Base-by-base conservation (phyloP, 2,888 invertebrate species). In the Papilio demoleus region DNA sequence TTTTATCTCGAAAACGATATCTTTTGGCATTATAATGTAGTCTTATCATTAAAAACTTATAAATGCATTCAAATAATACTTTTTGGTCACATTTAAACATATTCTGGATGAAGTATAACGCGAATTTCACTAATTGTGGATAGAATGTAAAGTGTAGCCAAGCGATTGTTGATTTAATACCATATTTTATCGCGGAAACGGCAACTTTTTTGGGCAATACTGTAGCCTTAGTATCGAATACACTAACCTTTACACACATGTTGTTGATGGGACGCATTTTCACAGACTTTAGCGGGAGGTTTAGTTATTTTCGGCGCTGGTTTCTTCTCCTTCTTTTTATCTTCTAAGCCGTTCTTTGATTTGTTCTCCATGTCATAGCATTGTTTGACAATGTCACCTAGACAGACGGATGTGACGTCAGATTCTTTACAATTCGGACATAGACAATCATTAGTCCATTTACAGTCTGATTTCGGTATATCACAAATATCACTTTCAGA, bases 171-270 rank as follows among this genome's bases (percentile, higher is more conserved):
- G n/a, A n/a, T 31, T 31, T 3, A 31, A 31, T 31, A 4, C 31
- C 31, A 6, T 31, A 6, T 4, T 4, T 6, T 4, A 31, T 4
- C 4, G 3, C 31, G 31, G 4, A 6, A 31, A 6, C 31, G 6
- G 6, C 31, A 31, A 31, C 31, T 31, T 4, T 3, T 31, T 31
- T 31, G 3, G 6, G 3, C 31, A 31, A 31, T 31, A 12, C n/a
- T n/a, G n/a, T n/a, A n/a, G n/a, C n/a, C n/a, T n/a, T n/a, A n/a
- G n/a, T n/a, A n/a, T n/a, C n/a, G n/a, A 6, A 27, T 36, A 31
- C 4, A 77, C 86, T 72, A 5, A 92, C 92, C 90, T 83, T 90
- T 92, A 77, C 92, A 93, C 1, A 92, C 85, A 71, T 93, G 92
- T 60, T 90, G 91, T 38, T 89, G 91, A 72, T 92, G 91, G 5